phyloP scores from a whole-genome alignment of 2,888 invertebrate species.

The Apodemia zela region DNA sequence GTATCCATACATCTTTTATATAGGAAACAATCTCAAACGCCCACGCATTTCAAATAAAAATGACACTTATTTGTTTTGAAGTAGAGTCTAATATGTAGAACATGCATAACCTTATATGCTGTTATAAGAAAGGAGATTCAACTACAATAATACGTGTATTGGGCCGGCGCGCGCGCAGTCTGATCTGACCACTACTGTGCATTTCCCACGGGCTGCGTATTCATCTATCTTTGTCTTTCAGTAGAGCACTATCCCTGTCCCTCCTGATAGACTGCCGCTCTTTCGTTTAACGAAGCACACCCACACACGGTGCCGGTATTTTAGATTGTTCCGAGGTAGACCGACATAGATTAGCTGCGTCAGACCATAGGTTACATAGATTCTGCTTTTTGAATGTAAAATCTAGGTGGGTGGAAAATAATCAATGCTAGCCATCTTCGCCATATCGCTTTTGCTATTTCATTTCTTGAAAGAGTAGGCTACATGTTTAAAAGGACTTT shows the following conservation, averaged over 20 bases:
- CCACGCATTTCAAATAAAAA: slow-evolving; percentile 29
- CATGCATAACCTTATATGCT: slow-evolving; percentile 50
- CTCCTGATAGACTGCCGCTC: slow-evolving; percentile 76
- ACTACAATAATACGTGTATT: slow-evolving; percentile 79
- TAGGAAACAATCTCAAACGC: slow-evolving; percentile 34
- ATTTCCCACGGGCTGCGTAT: slow-evolving; percentile 78
- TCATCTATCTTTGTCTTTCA: slow-evolving; percentile 47
- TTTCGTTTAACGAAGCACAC: slow-evolving; percentile 79
- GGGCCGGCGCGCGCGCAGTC: slow-evolving; percentile 79
- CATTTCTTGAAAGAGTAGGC: neutral
- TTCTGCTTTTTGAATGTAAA: slow-evolving; percentile 24
- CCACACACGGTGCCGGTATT: slow-evolving; percentile 78
- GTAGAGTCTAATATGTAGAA: slow-evolving; percentile 28
- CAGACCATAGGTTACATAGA: slow-evolving; percentile 57
- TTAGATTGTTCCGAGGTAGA: slow-evolving; percentile 71
- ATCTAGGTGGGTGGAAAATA: slow-evolving; percentile 18
- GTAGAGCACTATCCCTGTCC: slow-evolving; percentile 56
- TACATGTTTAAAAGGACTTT: neutral
- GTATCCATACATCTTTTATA: slow-evolving; percentile 32
- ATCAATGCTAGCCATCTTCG: slow-evolving; percentile 15
- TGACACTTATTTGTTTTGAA: slow-evolving; percentile 27
- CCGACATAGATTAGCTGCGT: slow-evolving; percentile 76
- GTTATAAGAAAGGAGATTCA: slow-evolving; percentile 57
- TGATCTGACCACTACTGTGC: slow-evolving; percentile 81
- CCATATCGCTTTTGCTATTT: neutral